Evolutionary conservation across 2,113 vertebrate genomes (phyloP).

Genomic region (Sterrhoptilus dennistouni): DNA sequence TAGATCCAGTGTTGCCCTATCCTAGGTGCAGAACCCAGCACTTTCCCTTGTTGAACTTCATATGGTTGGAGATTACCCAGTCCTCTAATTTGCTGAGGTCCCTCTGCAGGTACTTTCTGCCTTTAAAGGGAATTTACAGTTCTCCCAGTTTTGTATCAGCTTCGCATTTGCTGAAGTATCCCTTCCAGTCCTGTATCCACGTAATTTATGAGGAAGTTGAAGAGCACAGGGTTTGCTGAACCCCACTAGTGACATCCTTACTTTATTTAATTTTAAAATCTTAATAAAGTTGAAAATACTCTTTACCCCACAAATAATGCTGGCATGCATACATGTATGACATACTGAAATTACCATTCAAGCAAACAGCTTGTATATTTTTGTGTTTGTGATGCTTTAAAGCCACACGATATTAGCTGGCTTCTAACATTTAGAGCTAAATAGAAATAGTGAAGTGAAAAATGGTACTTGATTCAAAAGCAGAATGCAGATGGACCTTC

Average conservation of each 20-base stretch:
- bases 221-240: rapidly evolving
- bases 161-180: not conserved
- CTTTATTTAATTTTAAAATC: not conserved
- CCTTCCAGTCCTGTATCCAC: not conserved
- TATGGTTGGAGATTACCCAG: not conserved
- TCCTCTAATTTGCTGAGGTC: not conserved
- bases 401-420: not conserved
- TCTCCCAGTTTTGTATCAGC: not conserved
- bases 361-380: not conserved
- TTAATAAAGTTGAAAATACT: not conserved
- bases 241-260: not conserved
- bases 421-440: not conserved
- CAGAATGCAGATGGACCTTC: not conserved
- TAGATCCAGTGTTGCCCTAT: rapidly evolving
- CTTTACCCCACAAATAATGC: not conserved
- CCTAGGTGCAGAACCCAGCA: not conserved
- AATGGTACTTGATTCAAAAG: not conserved
- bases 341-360: not conserved
- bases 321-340: not conserved
- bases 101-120: not conserved
- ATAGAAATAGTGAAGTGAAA: not conserved
- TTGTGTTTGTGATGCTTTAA: not conserved
- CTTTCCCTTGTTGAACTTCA: not conserved
- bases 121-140: not conserved
- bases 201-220: not conserved